Evolutionary conservation across 2,797 vertebrate genomes (phyloP).

Genomic region (Borostomias antarcticus): DNA sequence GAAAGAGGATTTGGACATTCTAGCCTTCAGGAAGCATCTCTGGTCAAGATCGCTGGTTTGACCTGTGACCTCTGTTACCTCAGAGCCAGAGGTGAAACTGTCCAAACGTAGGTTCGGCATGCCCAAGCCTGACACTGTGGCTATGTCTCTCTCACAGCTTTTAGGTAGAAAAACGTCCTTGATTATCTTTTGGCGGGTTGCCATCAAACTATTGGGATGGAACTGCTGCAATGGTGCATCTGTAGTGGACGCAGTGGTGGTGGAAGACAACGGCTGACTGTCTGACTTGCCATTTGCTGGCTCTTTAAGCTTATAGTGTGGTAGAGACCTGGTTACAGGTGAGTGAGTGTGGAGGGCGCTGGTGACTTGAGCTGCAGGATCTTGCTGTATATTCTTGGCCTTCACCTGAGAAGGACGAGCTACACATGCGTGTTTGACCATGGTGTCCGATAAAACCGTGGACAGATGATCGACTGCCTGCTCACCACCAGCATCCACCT

Average conservation of each 20-base stretch:
- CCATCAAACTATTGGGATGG: background rate
- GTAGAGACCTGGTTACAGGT: no score
- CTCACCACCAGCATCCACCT: background rate
- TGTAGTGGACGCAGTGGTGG: background rate
- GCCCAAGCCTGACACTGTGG: background rate
- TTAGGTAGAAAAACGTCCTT: constrained; percentile 2
- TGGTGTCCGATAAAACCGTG: constrained; percentile 11
- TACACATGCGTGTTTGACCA: background rate
- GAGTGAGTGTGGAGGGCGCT: background rate
- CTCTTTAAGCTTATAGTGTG: no score
- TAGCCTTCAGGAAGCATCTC: background rate
- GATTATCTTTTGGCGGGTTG: background rate
- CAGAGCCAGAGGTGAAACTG: background rate
- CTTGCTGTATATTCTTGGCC: background rate
- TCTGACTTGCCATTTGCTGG: background rate
- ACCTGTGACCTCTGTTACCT: no score
- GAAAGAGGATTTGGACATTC: background rate
- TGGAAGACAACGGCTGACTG: background rate
- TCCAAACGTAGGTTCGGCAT: background rate
- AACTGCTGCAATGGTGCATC: background rate
- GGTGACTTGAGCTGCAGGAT: background rate
- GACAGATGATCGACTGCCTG: background rate
- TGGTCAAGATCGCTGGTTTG: background rate
- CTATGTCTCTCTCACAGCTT: background rate
- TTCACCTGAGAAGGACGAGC: background rate